phyloP scores from a whole-genome alignment of 1,140 invertebrate genomes.

The Oryctes rhinoceros region DNA sequence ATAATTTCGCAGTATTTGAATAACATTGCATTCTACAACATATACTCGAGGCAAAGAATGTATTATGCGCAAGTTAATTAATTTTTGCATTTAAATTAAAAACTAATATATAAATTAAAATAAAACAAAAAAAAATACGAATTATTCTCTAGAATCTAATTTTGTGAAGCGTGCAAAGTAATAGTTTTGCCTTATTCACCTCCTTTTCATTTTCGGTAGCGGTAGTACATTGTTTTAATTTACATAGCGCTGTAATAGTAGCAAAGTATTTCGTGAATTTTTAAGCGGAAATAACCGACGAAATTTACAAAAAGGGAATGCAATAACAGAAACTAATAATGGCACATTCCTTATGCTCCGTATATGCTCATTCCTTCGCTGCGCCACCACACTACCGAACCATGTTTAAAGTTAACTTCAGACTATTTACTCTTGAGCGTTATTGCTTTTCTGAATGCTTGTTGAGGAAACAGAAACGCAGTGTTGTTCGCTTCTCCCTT shows the following conservation, averaged over 20 bases:
- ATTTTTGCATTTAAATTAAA: background rate
- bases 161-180: background rate
- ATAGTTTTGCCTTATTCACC: background rate
- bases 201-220: background rate
- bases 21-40: too few relatives aligned
- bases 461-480: constrained; percentile 26
- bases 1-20: too few relatives aligned
- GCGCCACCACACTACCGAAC: constrained; percentile 11
- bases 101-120: background rate
- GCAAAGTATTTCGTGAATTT: constrained; percentile 19
- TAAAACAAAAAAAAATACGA: background rate
- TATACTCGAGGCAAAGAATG: too few relatives aligned
- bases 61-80: background rate
- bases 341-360: constrained; percentile 28
- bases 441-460: constrained; percentile 32
- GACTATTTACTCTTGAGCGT: constrained; percentile 30
- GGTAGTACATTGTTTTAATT: constrained; percentile 18
- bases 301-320: constrained; percentile 32
- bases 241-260: background rate
- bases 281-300: constrained; percentile 1
- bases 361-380: constrained; percentile 26
- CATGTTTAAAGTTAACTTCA: constrained; percentile 33
- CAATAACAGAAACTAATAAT: constrained; percentile 34
- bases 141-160: background rate
- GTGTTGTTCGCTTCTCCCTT: constrained; percentile 13